These are phyloP conservation scores for Ammodytes dubius DNA, from an alignment of 2,113 vertebrate genomes.

Conservation along the genomic window DNA sequence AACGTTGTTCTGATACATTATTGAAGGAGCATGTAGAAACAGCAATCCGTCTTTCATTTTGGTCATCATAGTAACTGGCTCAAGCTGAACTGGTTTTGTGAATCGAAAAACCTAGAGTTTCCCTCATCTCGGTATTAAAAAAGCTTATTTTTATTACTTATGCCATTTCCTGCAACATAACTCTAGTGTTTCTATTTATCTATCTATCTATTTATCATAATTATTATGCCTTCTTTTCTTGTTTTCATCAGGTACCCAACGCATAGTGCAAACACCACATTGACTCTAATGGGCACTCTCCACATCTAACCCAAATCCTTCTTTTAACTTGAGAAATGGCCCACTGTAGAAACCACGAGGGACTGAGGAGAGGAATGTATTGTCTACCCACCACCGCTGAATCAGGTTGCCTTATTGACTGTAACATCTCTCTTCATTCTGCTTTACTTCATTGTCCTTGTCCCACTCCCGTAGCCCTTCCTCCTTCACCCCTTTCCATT, in stretches of 20 bases:
- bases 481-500: conserved; percentile 63
- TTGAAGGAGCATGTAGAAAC: too few species aligned
- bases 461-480: conserved; percentile 42
- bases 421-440: conserved; percentile 79
- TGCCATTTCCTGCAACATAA: too few species aligned
- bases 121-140: too few species aligned
- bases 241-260: conserved; percentile 52
- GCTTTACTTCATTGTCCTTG: conserved; percentile 65
- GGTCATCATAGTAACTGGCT: too few species aligned
- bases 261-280: conserved; percentile 77
- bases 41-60: too few species aligned
- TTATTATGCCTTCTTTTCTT: conserved; percentile 22
- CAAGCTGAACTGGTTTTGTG: too few species aligned
- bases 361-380: conserved; percentile 80
- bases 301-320: conserved; percentile 81
- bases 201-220: conserved; percentile 5
- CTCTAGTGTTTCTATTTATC: not conserved
- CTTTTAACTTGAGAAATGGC: conserved; percentile 79
- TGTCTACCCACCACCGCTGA: conserved; percentile 67
- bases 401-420: conserved; percentile 86
- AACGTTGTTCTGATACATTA: too few species aligned
- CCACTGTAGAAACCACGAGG: conserved; percentile 80
- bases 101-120: too few species aligned
- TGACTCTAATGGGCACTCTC: conserved; percentile 75
- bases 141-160: too few species aligned